Evolutionary conservation across 2,888 invertebrate species (phyloP), one percentile per base, ranked within the genome.

Genomic region (Ormyrus labotus): DNA sequence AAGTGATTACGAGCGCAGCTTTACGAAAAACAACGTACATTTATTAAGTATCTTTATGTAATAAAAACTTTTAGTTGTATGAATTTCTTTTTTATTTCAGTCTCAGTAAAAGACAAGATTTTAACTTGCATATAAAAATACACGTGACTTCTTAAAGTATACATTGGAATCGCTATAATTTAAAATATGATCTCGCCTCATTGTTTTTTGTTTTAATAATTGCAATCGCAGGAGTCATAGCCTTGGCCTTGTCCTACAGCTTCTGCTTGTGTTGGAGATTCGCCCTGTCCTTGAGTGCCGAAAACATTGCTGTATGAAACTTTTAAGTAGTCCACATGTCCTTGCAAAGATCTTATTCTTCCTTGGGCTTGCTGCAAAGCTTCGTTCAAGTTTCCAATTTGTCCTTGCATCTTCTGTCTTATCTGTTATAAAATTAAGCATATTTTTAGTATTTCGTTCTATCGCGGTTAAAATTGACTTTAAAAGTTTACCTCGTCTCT

Each of bases 291-390:
- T 68, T 82, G 85, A 4, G 84, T 82, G 48, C 85, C 87, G 48
- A 90, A 89, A n/a, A 90, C 87, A 57, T 89, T 90, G 70, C 87
- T 90, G 77, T 89, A 89, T 0, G 91, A 89, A 51, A 88, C 90
- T 82, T 94, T 95, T 76, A 95, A 88, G 65, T 94, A 93, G 61
- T 92, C 92, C 4, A 95, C 93, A 81, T 95, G 94, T 8, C 93
- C 93, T 85, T 94, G 94, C 11, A 95, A 90, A 13, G 93, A 92
- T 53, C 93, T 92, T 11, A 95, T 93, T 45, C 94, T 91, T 84
- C 94, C 92, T 85, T 94, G 94, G 0, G 94, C 94, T 85, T 95
- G 92, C 78, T 94, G 93, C 83, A 95, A 94, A 83, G 94, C 94
- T 85, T 95, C 94, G 85, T 94, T 94, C 80, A 95, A 88, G 85